Conservation (phyloP, 92 coral and sea anemone species). For the Epizoanthus stellaris region DNA sequence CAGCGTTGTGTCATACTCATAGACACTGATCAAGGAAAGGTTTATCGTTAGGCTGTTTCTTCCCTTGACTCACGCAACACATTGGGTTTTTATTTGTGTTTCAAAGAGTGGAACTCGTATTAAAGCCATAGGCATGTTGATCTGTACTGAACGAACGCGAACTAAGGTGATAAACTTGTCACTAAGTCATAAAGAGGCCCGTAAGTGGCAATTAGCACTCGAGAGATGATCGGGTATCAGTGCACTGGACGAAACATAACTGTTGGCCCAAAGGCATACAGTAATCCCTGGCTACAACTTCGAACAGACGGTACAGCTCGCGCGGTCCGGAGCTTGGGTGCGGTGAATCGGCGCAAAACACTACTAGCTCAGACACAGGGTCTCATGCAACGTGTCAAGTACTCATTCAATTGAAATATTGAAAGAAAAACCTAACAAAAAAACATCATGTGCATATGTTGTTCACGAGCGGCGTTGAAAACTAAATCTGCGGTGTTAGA, state of each 20-base stretch:
- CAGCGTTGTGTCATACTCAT: not conserved
- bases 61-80: not conserved
- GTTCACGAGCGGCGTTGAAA: not conserved
- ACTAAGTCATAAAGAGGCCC: constrained; percentile 50
- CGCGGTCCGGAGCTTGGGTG: constrained; percentile 47
- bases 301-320: constrained; percentile 15
- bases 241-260: constrained; percentile 25
- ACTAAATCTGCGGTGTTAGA: not conserved
- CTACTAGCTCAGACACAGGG: constrained; percentile 21
- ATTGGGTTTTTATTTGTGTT: too few species aligned
- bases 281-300: constrained; percentile 33
- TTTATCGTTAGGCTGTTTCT: constrained; percentile 9
- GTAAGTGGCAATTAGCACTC: constrained; percentile 51
- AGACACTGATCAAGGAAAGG: constrained; percentile 8
- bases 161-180: constrained; percentile 47
- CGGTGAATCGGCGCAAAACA: constrained; percentile 20
- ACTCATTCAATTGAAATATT: constrained; percentile 22
- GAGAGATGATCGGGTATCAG: constrained; percentile 52
- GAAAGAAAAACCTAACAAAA: constrained; percentile 18
- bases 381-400: constrained; percentile 37
- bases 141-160: too few species aligned
- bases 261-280: constrained; percentile 51
- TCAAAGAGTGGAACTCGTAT: too few species aligned
- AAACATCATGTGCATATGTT: not conserved
- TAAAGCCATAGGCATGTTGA: too few species aligned